These are phyloP conservation scores for Drosophila vallismaia DNA, from an alignment of 2,888 invertebrate species.

Conservation along the genomic window DNA sequence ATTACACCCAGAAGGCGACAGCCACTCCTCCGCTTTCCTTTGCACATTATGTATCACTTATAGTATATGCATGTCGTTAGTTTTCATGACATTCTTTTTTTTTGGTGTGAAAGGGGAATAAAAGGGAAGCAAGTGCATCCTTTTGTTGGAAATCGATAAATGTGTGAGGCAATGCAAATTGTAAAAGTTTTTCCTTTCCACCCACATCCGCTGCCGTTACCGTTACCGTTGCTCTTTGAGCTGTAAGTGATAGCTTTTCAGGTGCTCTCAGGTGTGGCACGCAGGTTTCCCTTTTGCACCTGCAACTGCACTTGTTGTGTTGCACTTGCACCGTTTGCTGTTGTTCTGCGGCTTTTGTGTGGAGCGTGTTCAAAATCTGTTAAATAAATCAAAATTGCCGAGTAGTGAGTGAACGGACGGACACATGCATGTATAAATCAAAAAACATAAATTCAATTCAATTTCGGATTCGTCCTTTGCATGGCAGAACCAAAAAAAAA, in stretches of 20 bases:
- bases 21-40: neutral
- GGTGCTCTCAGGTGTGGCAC: conserved; percentile 48
- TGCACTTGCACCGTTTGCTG: conserved; percentile 8
- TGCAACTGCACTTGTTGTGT: conserved; percentile 14
- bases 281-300: conserved; percentile 24
- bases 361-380: conserved; percentile 59
- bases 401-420: conserved; percentile 29
- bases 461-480: conserved; percentile 9
- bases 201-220: conserved; percentile 11
- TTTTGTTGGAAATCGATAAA: conserved; percentile 68
- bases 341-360: conserved; percentile 25
- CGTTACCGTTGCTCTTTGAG: conserved; percentile 61
- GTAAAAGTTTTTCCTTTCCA: conserved; percentile 47
- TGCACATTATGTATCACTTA: conserved; percentile 64
- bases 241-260: conserved; percentile 71
- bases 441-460: conserved; percentile 57
- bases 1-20: conserved; percentile 49
- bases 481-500: neutral
- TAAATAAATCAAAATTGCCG: conserved; percentile 64
- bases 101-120: neutral
- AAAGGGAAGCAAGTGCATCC: conserved; percentile 38
- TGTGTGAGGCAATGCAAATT: conserved; percentile 50
- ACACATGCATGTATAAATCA: conserved; percentile 57
- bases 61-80: conserved; percentile 77
- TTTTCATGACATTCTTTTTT: conserved; percentile 64